Conservation (phyloP, 1,140 invertebrate genomes). For the Stenopsyche tienmushanensis region DNA sequence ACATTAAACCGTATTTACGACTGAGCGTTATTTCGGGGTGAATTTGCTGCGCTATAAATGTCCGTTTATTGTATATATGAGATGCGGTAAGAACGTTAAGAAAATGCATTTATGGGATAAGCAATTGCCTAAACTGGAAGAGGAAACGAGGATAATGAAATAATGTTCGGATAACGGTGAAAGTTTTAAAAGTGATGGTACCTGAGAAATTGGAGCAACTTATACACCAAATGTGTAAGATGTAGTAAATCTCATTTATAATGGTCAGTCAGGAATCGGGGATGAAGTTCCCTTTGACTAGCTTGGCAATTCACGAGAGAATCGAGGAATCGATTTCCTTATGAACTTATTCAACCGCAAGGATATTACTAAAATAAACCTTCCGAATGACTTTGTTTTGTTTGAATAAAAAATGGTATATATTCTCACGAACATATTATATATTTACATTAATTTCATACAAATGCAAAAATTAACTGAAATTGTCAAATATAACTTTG, state of each 20-base stretch:
- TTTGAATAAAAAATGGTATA: too few relatives aligned
- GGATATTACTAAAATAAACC: too few relatives aligned
- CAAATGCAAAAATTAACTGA: too few relatives aligned
- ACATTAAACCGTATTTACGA: constrained; percentile 23
- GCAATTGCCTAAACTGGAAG: not conserved
- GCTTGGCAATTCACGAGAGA: constrained; percentile 17
- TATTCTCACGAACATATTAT: too few relatives aligned
- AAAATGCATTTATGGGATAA: not conserved
- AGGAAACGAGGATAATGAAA: not conserved
- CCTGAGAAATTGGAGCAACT: too few relatives aligned
- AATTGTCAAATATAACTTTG: too few relatives aligned
- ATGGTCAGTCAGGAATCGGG: constrained; percentile 18
- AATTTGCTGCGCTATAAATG: constrained; percentile 15
- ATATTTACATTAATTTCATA: too few relatives aligned
- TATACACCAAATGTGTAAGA: constrained; percentile 19
- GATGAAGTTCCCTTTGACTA: constrained; percentile 7
- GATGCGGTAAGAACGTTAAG: not conserved
- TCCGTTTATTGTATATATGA: not conserved
- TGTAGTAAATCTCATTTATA: constrained; percentile 23
- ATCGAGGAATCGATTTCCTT: constrained; percentile 14
- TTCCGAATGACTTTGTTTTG: too few relatives aligned
- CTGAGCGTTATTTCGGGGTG: constrained; percentile 8
- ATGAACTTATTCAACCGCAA: too few relatives aligned
- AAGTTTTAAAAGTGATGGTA: too few relatives aligned
- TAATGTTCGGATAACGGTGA: constrained; percentile 5